Base-by-base conservation (phyloP, 2,113 vertebrate species). In the Phalacrocorax pelagicus region DNA sequence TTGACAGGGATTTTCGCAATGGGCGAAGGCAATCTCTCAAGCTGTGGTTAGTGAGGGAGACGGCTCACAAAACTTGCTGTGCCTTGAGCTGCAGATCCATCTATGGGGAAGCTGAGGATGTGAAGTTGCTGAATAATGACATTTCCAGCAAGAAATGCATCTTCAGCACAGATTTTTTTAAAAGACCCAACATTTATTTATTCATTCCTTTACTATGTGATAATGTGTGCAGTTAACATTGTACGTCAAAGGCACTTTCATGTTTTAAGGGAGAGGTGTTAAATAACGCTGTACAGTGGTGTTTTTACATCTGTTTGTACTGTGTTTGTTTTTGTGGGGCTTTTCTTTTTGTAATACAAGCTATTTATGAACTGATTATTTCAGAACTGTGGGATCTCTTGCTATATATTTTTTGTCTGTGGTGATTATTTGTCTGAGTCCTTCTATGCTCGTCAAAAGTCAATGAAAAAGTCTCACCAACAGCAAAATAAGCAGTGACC, bases 201-300 rank as follows among this genome's bases (percentile, higher is more conserved):
- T 94, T 94, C 38, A 75, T 96, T 91, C 61, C 47, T 95, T 96
- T 94, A 75, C 57, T 81, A 47, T 79, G 66, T 87, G 84, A 78
- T 96, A 92, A 94, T 69, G 21, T 87, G 89, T 82, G 73, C 91
- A 81, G 78, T 81, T 96, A 87, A 96, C 10, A 44, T 71, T 67
- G 57, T 89, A 75, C 70, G 95, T 96, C 91, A 95, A 96, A 97
- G 74, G 23, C 73, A 59, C 84, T 96, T 95, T 57, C 30, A 85
- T 91, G 77, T 90, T 87, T 91, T 87, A 87, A 89, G 29, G 30
- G 69, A 92, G 73, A 96, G 44, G 61, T 91, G 91, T 92, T 77
- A 97, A 86, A 77, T 77, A 92, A 79, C 0, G 0, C 59, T 44
- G 22, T 42, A 63, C 75, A 90, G 71, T 67, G 81, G 69, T 94